A percentile compares a stretch with the other conserved stretches of the same genome.
phyloP scores from a whole-genome alignment of 2,113 vertebrate species.

The Ceratotherium simum region DNA sequence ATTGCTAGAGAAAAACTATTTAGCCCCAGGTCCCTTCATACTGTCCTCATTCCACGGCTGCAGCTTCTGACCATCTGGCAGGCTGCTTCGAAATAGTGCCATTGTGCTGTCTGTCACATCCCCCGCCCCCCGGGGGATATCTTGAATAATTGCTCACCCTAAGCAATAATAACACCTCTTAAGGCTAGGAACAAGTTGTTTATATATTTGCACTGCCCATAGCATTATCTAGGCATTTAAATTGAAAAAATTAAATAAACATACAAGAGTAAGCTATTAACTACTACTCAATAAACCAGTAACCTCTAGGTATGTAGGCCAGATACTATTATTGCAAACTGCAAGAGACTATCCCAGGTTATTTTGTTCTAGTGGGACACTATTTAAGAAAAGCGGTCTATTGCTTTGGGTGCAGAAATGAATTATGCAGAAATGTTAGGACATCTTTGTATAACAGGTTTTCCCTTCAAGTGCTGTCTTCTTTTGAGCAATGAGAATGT shows the following conservation, averaged over 20 bases:
- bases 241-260: conserved; percentile 78
- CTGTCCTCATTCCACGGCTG: conserved; percentile 35
- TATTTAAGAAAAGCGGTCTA: conserved; percentile 19
- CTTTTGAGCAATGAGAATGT: background rate
- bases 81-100: conserved; percentile 26
- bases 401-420: background rate
- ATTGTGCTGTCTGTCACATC: conserved; percentile 27
- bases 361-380: background rate
- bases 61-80: conserved; percentile 70
- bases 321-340: conserved; percentile 2
- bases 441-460: conserved; percentile 1
- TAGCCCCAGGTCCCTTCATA: conserved; percentile 57
- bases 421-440: conserved; percentile 32
- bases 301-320: conserved; percentile 12
- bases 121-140: background rate
- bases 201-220: conserved; percentile 60
- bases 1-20: conserved; percentile 43
- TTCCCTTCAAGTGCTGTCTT: background rate
- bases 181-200: conserved; percentile 66
- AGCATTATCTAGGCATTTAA: conserved; percentile 66
- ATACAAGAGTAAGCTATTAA: conserved; percentile 66
- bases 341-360: background rate
- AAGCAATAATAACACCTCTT: conserved; percentile 68
- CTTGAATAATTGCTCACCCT: conserved; percentile 68
- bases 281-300: conserved; percentile 15